Evolutionary conservation across 2,888 invertebrate genomes (phyloP).

Genomic region (Bugulina stolonifera): DNA sequence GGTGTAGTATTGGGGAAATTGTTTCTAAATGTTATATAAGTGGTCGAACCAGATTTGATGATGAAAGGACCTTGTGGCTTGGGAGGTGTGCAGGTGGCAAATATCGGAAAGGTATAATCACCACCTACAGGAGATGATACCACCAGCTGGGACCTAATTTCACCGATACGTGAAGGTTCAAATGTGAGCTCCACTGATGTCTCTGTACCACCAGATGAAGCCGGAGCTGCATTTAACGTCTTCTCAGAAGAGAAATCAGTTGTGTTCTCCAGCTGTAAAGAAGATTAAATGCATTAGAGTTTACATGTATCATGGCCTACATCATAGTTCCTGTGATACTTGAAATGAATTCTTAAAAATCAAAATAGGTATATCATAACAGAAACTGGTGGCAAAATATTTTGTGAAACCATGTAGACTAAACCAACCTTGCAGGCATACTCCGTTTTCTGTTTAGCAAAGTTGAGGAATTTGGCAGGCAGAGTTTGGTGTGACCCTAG

Average conservation of each 20-base stretch:
- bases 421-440: constrained; percentile 50
- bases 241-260: constrained; percentile 53
- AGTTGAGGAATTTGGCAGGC: constrained; percentile 51
- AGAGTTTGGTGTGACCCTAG: constrained; percentile 47
- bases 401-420: no score
- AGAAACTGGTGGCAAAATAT: no score
- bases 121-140: constrained; percentile 48
- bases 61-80: constrained; percentile 57
- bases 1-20: constrained; percentile 52
- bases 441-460: constrained; percentile 52
- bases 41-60: constrained; percentile 50
- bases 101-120: constrained; percentile 54
- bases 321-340: no score
- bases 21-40: constrained; percentile 55
- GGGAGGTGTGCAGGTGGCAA: constrained; percentile 54
- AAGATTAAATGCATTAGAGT: no score
- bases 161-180: constrained; percentile 52
- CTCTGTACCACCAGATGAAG: constrained; percentile 50
- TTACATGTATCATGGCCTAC: no score
- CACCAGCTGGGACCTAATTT: constrained; percentile 43
- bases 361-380: no score
- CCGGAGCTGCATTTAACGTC: constrained; percentile 51
- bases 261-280: constrained; percentile 45
- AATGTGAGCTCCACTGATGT: constrained; percentile 50
- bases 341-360: not conserved